Percentiles rank a stretch among this genome's conserved stretches.
phyloP scores from a whole-genome alignment of 2,888 invertebrate species.

The Abscondita cerata region DNA sequence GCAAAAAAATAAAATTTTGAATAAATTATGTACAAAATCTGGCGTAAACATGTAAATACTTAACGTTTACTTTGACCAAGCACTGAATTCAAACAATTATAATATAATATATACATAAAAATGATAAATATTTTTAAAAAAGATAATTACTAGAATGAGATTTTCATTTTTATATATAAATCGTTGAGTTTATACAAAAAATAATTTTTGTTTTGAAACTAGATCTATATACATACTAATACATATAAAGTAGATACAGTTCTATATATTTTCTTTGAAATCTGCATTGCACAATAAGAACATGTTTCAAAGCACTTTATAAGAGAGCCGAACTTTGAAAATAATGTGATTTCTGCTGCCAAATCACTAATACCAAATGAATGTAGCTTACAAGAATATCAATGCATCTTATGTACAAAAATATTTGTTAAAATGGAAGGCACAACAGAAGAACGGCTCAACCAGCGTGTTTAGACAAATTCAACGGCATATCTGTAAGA shows the following conservation, averaged over 20 bases:
- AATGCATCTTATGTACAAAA: constrained; percentile 34
- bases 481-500: constrained; percentile 85
- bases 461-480: constrained; percentile 84
- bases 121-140: no score
- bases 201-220: neutral
- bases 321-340: constrained; percentile 4
- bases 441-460: constrained; percentile 55
- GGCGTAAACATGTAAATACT: no score
- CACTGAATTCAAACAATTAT: no score
- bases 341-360: constrained; percentile 6
- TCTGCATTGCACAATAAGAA: constrained; percentile 7
- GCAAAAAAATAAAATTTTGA: no score
- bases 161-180: no score
- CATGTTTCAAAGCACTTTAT: neutral
- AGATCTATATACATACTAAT: constrained; percentile 1
- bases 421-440: constrained; percentile 48
- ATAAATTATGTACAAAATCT: no score
- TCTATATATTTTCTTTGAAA: neutral
- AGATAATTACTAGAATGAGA: no score
- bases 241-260: neutral
- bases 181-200: no score
- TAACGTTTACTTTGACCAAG: no score
- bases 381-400: constrained; percentile 36
- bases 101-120: no score
- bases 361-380: constrained; percentile 11